A percentile compares a stretch with the other conserved stretches of the same genome.
Conservation (phyloP, 2,888 invertebrate species). For the Ochlodes sylvanus region DNA sequence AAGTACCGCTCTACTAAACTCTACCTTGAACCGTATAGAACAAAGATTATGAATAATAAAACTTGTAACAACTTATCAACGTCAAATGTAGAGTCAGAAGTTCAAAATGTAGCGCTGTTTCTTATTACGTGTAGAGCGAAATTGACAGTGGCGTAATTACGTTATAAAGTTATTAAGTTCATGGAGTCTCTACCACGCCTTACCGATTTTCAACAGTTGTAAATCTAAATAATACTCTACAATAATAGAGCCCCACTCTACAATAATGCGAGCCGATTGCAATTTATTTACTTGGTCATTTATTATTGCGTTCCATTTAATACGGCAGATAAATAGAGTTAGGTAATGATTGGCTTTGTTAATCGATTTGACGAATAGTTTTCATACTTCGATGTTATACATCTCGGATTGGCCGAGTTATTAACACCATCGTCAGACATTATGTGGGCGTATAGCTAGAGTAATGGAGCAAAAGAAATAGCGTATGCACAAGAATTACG, state of each 20-base stretch:
- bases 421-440: too few species aligned
- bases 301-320: slow-evolving; percentile 5
- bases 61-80: slow-evolving; percentile 32
- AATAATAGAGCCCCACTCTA: slow-evolving; percentile 16
- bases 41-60: slow-evolving; percentile 23
- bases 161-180: slow-evolving; percentile 21
- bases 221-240: slow-evolving; percentile 12
- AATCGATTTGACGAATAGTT: slow-evolving; percentile 1
- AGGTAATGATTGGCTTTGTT: not conserved
- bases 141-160: slow-evolving; percentile 31
- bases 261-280: slow-evolving; percentile 12
- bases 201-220: slow-evolving; percentile 20
- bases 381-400: not conserved
- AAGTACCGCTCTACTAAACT: slow-evolving; percentile 13
- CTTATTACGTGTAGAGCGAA: slow-evolving; percentile 24
- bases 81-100: slow-evolving; percentile 24
- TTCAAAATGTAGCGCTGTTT: slow-evolving; percentile 22
- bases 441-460: too few species aligned
- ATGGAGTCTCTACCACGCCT: slow-evolving; percentile 16
- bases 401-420: too few species aligned
- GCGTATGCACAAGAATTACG: too few species aligned
- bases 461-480: too few species aligned
- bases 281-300: slow-evolving; percentile 13
- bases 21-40: slow-evolving; percentile 3
- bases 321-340: not conserved